A percentile compares a stretch with the other conserved stretches of the same genome.
Conservation (phyloP, 2,888 invertebrate species). For the Ornithoptera alexandrae region DNA sequence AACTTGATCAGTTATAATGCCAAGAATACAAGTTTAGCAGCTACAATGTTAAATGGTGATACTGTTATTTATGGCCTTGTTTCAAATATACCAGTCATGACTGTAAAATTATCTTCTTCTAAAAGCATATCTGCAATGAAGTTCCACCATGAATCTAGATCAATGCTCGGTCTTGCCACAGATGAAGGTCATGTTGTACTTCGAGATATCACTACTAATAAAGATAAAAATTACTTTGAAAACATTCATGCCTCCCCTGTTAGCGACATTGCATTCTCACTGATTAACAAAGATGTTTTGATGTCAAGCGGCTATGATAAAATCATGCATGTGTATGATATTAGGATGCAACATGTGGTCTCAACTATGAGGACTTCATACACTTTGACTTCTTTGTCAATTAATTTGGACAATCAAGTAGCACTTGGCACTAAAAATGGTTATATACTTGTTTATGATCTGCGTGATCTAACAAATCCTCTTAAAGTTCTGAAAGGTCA, state of each 20-base stretch:
- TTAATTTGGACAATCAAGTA: constrained; percentile 72
- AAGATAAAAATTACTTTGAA: constrained; percentile 70
- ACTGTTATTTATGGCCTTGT: constrained; percentile 73
- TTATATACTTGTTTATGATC: constrained; percentile 75
- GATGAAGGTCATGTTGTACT: constrained; percentile 73
- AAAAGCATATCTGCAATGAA: constrained; percentile 72
- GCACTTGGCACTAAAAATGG: constrained; percentile 79
- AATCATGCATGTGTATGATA: constrained; percentile 78
- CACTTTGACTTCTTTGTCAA: constrained; percentile 63
- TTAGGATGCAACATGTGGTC: constrained; percentile 70
- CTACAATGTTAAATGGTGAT: constrained; percentile 73
- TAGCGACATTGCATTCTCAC: constrained; percentile 78
- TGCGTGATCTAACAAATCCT: constrained; percentile 73
- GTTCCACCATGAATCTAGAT: constrained; percentile 71
- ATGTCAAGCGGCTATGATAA: constrained; percentile 79
- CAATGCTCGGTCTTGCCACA: constrained; percentile 71
- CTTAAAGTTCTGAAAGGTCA: constrained; percentile 73
- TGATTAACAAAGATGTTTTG: constrained; percentile 77
- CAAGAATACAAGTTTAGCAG: constrained; percentile 72
- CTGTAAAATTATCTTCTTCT: constrained; percentile 64
- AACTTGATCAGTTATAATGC: constrained; percentile 70
- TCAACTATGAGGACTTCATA: constrained; percentile 63
- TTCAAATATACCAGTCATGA: constrained; percentile 69
- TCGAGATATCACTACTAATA: constrained; percentile 68
- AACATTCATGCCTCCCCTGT: constrained; percentile 79